Conservation (phyloP, 2,888 invertebrate genomes). For the Mycalesis mineus region DNA sequence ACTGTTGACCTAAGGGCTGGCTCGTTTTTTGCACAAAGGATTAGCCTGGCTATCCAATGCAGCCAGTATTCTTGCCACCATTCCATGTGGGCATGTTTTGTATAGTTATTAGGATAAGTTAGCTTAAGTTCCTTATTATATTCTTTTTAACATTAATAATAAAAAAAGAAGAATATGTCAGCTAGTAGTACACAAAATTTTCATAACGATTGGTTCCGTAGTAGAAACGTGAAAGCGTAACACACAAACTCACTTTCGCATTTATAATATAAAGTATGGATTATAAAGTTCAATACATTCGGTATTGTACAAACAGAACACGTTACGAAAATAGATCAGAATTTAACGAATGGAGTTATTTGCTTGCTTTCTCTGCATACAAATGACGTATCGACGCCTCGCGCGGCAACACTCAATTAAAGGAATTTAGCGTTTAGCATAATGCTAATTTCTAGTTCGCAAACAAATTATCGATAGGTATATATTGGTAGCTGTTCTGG, state of each 20-base stretch:
- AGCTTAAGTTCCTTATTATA: no score
- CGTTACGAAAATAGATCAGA: slow-evolving; percentile 25
- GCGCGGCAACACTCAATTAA: not conserved
- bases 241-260: no score
- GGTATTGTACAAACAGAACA: not conserved
- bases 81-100: no score
- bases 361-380: slow-evolving; percentile 20
- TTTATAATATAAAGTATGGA: not conserved
- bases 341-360: slow-evolving; percentile 15
- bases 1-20: no score
- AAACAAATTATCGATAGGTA: not conserved
- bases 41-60: no score
- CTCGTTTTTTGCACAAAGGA: no score
- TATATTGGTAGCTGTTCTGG: no score
- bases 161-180: no score
- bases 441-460: not conserved
- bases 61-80: no score
- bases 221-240: no score
- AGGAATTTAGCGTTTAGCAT: slow-evolving; percentile 3
- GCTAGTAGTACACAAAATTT: not conserved
- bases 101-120: no score
- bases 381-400: not conserved
- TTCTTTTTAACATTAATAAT: no score
- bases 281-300: not conserved
- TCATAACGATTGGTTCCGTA: not conserved